These are phyloP conservation scores for Pseudois nayaur DNA, from an alignment of 2,113 vertebrate genomes.

Conservation along the genomic window DNA sequence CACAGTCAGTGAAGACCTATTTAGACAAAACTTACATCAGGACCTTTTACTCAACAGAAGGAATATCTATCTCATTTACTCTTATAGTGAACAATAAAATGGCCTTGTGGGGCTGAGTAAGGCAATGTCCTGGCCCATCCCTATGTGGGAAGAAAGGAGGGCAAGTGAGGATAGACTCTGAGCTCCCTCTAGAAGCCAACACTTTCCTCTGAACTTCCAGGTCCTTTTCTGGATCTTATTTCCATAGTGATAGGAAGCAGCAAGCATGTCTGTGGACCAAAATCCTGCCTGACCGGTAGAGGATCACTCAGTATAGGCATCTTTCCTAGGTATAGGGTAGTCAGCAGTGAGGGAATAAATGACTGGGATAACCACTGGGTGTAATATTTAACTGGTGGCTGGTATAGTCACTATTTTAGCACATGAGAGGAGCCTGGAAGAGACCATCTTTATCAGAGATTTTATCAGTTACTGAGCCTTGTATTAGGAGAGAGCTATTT, in stretches of 20 bases:
- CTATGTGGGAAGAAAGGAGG: background rate
- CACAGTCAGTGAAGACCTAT: background rate
- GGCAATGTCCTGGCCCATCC: background rate
- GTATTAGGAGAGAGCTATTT: background rate
- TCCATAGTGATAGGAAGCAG: background rate
- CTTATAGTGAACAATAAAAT: background rate
- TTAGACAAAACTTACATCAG: background rate
- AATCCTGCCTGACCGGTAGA: background rate
- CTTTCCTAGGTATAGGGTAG: background rate
- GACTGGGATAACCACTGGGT: background rate
- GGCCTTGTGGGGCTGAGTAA: background rate
- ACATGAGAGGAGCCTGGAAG: background rate
- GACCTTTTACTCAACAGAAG: background rate
- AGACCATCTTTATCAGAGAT: background rate
- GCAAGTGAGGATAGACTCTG: background rate
- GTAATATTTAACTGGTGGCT: background rate
- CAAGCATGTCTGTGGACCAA: background rate
- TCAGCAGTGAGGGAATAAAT: background rate
- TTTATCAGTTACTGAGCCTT: background rate
- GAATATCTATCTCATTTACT: background rate
- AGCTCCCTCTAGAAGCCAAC: background rate
- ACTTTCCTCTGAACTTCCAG: background rate
- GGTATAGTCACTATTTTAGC: background rate
- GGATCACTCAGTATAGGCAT: background rate
- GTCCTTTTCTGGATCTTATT: background rate